Conservation (phyloP, 1,140 invertebrate species). For the Mizuhopecten yessoensis region DNA sequence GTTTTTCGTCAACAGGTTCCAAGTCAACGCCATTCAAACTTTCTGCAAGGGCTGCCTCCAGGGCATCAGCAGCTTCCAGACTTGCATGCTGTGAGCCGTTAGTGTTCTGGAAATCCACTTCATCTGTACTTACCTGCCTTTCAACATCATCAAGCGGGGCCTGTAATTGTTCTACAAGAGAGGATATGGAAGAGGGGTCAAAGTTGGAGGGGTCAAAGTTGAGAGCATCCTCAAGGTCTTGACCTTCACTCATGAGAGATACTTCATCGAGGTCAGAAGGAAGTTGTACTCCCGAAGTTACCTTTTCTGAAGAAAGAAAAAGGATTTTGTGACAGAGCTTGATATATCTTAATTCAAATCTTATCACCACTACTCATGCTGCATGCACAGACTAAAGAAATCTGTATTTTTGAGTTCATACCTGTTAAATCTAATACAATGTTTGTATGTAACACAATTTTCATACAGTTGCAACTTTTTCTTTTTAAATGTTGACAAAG, state of each 20-base stretch:
- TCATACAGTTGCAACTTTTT: too few relatives aligned
- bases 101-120: slow-evolving; percentile 7
- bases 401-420: too few relatives aligned
- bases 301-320: slow-evolving; percentile 35
- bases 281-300: slow-evolving; percentile 10
- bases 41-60: slow-evolving; percentile 61
- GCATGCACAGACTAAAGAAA: not conserved
- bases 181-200: slow-evolving; percentile 37
- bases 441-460: too few relatives aligned
- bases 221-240: slow-evolving; percentile 3
- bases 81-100: slow-evolving; percentile 66
- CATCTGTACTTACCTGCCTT: not conserved
- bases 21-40: slow-evolving; percentile 55
- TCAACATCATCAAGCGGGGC: not conserved
- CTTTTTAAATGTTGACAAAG: too few relatives aligned
- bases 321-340: not conserved
- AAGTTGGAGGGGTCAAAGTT: slow-evolving; percentile 31
- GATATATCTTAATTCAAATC: not conserved
- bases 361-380: not conserved
- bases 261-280: not conserved
- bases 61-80: slow-evolving; percentile 68
- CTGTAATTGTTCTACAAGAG: slow-evolving; percentile 38
- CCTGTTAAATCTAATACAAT: too few relatives aligned
- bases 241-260: slow-evolving; percentile 14
- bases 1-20: slow-evolving; percentile 43